Conservation (phyloP, 64 coral and sea anemone genomes). For the Actinia equina region DNA sequence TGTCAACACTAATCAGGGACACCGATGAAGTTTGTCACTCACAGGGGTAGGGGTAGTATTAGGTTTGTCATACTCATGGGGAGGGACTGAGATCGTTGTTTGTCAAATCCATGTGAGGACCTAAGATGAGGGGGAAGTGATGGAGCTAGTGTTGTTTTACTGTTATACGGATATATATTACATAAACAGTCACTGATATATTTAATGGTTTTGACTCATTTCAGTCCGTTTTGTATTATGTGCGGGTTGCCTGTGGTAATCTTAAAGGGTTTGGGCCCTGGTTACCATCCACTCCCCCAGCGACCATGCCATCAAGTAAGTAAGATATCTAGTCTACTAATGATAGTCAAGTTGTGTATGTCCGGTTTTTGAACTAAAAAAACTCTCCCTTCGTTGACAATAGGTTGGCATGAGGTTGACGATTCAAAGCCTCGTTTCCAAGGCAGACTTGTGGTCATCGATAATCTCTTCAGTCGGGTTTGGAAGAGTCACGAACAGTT, state of each 20-base stretch:
- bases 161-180: too few species aligned
- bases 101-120: not conserved
- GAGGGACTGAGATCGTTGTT: not conserved
- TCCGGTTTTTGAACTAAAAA: not conserved
- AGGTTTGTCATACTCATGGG: too few species aligned
- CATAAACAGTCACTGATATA: not conserved
- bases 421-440: conserved; percentile 94
- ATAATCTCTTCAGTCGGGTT: conserved; percentile 80
- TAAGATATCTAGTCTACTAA: not conserved
- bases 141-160: not conserved
- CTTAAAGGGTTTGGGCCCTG: conserved; percentile 90
- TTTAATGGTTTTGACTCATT: not conserved
- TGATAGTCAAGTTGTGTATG: not conserved
- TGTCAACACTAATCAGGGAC: too few species aligned
- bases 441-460: conserved; percentile 75
- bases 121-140: not conserved
- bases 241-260: conserved; percentile 85
- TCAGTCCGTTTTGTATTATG: conserved; percentile 90
- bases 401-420: conserved; percentile 94
- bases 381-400: not conserved
- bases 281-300: conserved; percentile 81
- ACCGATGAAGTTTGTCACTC: too few species aligned
- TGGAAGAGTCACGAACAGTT: conserved; percentile 86
- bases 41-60: too few species aligned
- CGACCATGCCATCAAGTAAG: conserved; percentile 96